A percentile compares a stretch with the other conserved stretches of the same genome.
phyloP scores from a whole-genome alignment of 2,113 vertebrate species.

The Clupea harengus region DNA sequence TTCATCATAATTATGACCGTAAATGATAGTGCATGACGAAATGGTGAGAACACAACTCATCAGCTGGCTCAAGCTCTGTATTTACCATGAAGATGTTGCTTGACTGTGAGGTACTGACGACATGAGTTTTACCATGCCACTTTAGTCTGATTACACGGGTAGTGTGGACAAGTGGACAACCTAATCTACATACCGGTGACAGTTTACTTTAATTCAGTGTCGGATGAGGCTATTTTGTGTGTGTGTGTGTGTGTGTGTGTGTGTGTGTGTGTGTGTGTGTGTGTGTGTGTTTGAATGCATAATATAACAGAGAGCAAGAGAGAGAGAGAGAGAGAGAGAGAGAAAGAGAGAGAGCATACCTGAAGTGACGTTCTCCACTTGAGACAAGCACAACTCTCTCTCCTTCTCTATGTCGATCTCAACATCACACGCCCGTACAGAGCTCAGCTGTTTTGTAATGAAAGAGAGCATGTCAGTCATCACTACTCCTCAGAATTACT shows the following conservation, averaged over 20 bases:
- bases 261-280: neutral
- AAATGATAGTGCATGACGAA: neutral
- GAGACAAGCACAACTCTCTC: constrained; percentile 41
- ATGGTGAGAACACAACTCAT: constrained; percentile 17
- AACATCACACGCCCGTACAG: constrained; percentile 43
- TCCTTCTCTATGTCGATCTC: constrained; percentile 45
- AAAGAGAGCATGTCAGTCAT: neutral
- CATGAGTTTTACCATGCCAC: no score
- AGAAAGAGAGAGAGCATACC: constrained; percentile 36
- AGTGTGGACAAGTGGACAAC: no score
- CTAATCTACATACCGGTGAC: no score
- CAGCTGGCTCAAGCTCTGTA: neutral
- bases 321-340: neutral
- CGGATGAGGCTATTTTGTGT: no score
- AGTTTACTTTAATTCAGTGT: no score
- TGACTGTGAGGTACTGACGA: neutral
- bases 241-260: no score
- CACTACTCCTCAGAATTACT: neutral
- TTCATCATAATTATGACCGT: neutral
- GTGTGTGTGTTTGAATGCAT: neutral
- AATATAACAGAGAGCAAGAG: no score
- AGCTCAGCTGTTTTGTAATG: constrained; percentile 32
- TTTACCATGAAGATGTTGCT: neutral
- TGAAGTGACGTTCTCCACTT: constrained; percentile 45
- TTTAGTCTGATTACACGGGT: no score